Base-by-base conservation (phyloP, 2,113 vertebrate species). In the Pagrus major region DNA sequence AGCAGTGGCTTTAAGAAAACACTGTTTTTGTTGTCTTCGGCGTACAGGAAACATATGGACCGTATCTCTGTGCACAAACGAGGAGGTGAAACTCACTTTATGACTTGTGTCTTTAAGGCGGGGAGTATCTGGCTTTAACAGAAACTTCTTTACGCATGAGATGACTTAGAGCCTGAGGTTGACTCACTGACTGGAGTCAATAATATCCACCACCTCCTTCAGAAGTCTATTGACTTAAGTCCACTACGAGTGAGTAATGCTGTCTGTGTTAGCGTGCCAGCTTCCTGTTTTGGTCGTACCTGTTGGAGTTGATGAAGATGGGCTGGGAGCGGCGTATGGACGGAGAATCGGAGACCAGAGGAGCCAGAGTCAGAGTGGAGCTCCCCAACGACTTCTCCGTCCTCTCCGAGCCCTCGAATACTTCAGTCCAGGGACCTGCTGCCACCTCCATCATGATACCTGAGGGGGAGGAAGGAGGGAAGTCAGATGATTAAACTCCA, bases 371-470 rank as follows among this genome's bases (percentile, higher is more conserved):
- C 44, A 84, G 71, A 1, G 89, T 77, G 2, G 91, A 83, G 71
- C 87, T 58, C 3, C 66, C 79, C 65, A 88, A 10, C 67, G 71
- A 49, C 33, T 16, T 4, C 15, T 71, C 79, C 21, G 47, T 76
- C 20, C 9, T 18, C 29, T 76, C 67, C 0, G 89, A 78, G 51
- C 71, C 67, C 52, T 84, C 80, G 20, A 94, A 94, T 5, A 90
- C 88, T 76, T 94, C 93, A 2, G 64, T 56, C 90, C 92, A 94
- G 27, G 85, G 51, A 15, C 86, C 91, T n/a, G 81, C 91, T n/a
- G 81, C 88, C 70, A 93, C 92, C 86, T 94, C 93, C 94, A 94
- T 95, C 80, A 86, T 76, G 82, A 70, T 54, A 84, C 44, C 88
- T 89, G 64, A 27, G 2, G 51, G 37, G 33, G n/a, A 4, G 35